Conservation (phyloP, 2,113 vertebrate species). For the Nannospalax galili region DNA sequence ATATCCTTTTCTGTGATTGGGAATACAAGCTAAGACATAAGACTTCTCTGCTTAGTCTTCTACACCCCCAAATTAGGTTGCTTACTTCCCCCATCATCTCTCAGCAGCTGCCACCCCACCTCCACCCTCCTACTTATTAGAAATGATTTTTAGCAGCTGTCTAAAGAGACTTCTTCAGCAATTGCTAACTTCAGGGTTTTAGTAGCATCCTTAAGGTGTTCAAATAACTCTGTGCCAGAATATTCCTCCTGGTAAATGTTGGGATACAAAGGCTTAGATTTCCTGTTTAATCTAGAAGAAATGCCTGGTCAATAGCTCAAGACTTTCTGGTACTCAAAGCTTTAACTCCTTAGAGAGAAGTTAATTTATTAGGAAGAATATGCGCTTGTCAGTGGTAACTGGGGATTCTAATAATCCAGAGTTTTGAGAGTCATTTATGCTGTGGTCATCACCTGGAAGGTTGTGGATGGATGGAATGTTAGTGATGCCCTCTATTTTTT, state of each 20-base stretch:
- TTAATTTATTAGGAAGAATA: background rate
- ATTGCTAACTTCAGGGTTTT: constrained; percentile 2
- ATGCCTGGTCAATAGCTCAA: background rate
- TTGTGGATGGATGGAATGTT: too few species aligned
- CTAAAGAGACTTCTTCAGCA: constrained; percentile 4
- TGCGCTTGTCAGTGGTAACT: background rate
- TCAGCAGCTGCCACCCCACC: constrained; percentile 16
- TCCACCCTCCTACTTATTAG: constrained; percentile 52
- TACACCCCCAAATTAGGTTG: constrained; percentile 6
- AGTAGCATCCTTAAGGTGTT: background rate
- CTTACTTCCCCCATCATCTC: background rate
- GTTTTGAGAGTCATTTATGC: background rate
- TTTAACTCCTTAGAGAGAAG: background rate
- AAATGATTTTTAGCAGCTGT: constrained; percentile 67
- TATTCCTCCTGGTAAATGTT: background rate
- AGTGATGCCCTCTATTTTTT: too few species aligned
- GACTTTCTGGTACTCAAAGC: background rate
- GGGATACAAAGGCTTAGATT: background rate
- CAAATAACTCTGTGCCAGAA: background rate
- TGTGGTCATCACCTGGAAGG: background rate
- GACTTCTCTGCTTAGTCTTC: constrained; percentile 1
- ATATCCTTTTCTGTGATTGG: constrained; percentile 26
- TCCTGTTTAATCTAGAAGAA: background rate
- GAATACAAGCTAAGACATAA: constrained; percentile 33
- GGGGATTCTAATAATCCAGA: background rate